Base-by-base conservation (phyloP, 2,797 vertebrate genomes). In the Todus mexicanus region DNA sequence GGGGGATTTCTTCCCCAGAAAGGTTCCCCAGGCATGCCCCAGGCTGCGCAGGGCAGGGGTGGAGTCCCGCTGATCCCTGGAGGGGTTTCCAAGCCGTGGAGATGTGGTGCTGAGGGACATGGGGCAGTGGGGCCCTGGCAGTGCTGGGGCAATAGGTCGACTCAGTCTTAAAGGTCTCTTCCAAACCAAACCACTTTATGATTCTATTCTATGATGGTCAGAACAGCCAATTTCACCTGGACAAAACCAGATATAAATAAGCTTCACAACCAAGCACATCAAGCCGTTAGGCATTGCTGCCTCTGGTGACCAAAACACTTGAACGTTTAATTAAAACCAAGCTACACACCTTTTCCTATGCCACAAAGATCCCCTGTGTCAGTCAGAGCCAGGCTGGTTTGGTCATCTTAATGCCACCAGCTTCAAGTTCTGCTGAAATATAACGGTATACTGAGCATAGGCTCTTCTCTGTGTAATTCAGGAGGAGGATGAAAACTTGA, bases 391-490 rank as follows among this genome's bases (percentile, higher is more conserved):
- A 42, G 53, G 33, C 43, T 61, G 37, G 10, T 37, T 60, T 79
- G 37, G 5, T 54, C 40, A 26, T 15, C 42, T 54, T 48, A 29
- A 63, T 5, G 31, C 31, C 60, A 43, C 1, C 5, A 17, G 53
- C 29, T 84, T 68, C 59, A 40, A 60, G 40, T 37, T 77, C 50
- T 69, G 64, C 82, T 85, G 60, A 85, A 91, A 70, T 13, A 12
- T n/a, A 69, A 29, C 43, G 23, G 27, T 16, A 14, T 27, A 9
- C 16, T 7, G 20, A 0, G 0, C 43, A 38, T 50, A 33, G 27
- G 15, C 45, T 35, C 25, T 31, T 53, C 78, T 42, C 64, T 53
- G 31, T 7, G 70, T 29, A 84, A 56, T 27, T 65, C 4, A 0
- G 26, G 27, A 77, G 12, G 38, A 60, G 8, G 33, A 47, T 27